Base-by-base conservation (phyloP, 2,113 vertebrate species). In the Zosterops japonicus region DNA sequence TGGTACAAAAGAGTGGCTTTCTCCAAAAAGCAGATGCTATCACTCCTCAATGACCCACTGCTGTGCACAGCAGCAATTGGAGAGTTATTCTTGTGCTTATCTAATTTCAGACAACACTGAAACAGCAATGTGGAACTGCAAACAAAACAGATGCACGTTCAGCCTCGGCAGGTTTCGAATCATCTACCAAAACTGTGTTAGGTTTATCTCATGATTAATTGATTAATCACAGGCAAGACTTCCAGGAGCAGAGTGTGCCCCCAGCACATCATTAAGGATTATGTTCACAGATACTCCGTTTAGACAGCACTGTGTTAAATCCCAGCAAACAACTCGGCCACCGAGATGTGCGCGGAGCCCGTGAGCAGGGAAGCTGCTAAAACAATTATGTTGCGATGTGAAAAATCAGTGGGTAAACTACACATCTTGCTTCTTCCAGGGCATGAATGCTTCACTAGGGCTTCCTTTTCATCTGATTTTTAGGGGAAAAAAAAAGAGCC, bases 241-340 rank as follows among this genome's bases (percentile, higher is more conserved):
- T 89, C 52, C 76, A 39, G 3, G 6, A 94, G 90, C 59, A 88
- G 47, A 1, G 23, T 63, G 85, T 78, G 88, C 71, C 60, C 67
- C n/a, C 52, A 81, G 87, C 85, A 70, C 18, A 90, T 44, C 68
- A 74, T 80, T 85, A 86, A 61, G 59, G 90, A 91, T 80, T 94
- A 44, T 55, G 68, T 80, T 90, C 91, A 86, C 78, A 88, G 42
- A 70, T 70, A 46, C 28, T 90, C 50, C 88, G 82, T 86, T 94
- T 86, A 70, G 88, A 96, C 44, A 95, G 85, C 31, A 11, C 52
- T 19, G 72, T 50, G 44, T 53, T 88, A 90, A 96, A 92, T 63
- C 82, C 79, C 82, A 93, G 82, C 71, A 94, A 96, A 93, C n/a
- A 67, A 80, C 42, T 10, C 60, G 87, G 92, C 68, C 92, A 88